Percentiles rank a stretch among this genome's conserved stretches.
Conservation (phyloP, 2,113 vertebrate genomes). For the Thymallus thymallus region DNA sequence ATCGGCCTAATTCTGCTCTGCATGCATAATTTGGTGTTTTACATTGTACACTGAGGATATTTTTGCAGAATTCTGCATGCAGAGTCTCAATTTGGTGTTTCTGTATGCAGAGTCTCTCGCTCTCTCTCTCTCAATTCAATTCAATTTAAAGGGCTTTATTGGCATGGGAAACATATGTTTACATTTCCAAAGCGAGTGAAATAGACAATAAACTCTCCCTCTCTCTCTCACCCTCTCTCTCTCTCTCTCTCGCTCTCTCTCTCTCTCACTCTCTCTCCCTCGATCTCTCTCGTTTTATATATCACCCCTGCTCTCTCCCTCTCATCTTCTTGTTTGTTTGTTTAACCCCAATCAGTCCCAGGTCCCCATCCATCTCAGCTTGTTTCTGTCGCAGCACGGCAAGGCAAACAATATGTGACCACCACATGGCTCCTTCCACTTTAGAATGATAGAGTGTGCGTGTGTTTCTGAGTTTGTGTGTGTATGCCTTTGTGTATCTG, state of each 20-base stretch:
- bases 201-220: too few species aligned
- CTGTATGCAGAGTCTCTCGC: too few species aligned
- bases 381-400: background rate
- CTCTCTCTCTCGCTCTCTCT: conserved; percentile 30
- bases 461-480: background rate
- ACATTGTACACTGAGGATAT: too few species aligned
- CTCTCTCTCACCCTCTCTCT: conserved; percentile 44
- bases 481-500: conserved; percentile 57
- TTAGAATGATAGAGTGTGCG: background rate
- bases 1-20: too few species aligned
- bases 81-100: too few species aligned
- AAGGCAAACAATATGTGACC: background rate
- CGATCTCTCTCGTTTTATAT: conserved; percentile 39
- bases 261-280: conserved; percentile 4
- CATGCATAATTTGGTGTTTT: too few species aligned
- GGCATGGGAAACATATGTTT: too few species aligned
- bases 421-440: background rate
- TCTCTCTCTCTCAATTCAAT: too few species aligned
- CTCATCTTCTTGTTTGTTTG: conserved; percentile 32
- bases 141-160: too few species aligned
- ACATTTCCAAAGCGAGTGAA: too few species aligned
- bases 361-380: background rate
- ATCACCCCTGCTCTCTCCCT: conserved; percentile 52
- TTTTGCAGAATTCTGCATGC: too few species aligned
- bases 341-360: background rate